Evolutionary conservation across 2,797 vertebrate genomes (phyloP).

Genomic region (Caiman crocodilus): DNA sequence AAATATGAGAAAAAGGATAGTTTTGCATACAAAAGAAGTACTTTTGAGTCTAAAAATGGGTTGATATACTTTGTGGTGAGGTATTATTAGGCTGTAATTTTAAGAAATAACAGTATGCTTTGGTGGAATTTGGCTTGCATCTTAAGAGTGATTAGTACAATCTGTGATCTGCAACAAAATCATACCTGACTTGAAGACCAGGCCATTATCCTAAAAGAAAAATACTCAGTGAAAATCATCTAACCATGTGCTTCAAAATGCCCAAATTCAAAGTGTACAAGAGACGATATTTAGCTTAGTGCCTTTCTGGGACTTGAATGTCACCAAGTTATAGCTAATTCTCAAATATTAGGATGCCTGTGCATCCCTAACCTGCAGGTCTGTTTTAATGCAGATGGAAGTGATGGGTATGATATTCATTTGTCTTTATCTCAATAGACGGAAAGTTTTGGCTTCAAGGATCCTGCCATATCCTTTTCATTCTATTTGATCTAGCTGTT

Average conservation of each 20-base stretch:
- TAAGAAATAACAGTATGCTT: neutral
- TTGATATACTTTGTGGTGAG: neutral
- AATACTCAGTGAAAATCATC: neutral
- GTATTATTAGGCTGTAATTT: neutral
- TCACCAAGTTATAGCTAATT: neutral
- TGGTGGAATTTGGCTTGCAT: neutral
- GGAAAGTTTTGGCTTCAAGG: neutral
- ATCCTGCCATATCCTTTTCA: neutral
- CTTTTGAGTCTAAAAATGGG: neutral
- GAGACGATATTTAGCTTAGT: neutral
- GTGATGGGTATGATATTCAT: neutral
- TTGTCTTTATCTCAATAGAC: neutral
- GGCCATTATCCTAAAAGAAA: neutral
- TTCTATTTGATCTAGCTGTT: neutral
- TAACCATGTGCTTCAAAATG: neutral
- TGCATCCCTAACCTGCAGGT: neutral
- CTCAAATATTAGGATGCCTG: neutral
- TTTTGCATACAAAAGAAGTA: neutral
- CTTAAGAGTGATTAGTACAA: accelerated
- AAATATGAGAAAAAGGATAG: neutral
- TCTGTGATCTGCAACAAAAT: neutral
- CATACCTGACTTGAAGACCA: neutral
- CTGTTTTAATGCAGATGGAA: neutral
- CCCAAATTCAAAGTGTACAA: neutral
- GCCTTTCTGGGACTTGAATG: neutral